Evolutionary conservation across 2,888 invertebrate species (phyloP).

Genomic region (Phalangium opilio): DNA sequence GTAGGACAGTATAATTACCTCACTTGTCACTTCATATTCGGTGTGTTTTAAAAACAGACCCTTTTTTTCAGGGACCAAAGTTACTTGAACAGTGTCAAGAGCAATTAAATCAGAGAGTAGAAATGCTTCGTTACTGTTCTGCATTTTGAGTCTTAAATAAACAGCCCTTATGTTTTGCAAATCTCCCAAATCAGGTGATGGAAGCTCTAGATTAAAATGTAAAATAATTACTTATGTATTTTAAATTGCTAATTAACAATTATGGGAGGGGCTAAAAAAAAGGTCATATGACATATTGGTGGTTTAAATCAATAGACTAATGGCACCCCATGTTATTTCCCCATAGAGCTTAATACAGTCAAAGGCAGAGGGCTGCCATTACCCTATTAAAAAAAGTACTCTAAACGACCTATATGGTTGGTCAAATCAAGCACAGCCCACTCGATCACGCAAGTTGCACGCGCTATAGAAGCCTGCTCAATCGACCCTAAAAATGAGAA

Average conservation of each 20-base stretch:
- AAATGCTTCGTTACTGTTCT: slow-evolving; percentile 29
- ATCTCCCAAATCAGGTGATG: slow-evolving; percentile 31
- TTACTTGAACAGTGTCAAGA: slow-evolving; percentile 29
- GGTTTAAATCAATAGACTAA: no score
- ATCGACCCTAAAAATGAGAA: no score
- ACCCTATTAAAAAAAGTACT: no score
- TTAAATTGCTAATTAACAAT: no score
- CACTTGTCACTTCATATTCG: slow-evolving; percentile 34
- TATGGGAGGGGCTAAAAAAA: no score
- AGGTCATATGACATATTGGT: no score
- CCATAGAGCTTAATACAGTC: no score
- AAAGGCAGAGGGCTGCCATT: no score
- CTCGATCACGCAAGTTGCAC: no score
- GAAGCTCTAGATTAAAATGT: slow-evolving; percentile 30
- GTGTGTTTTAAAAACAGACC: slow-evolving; percentile 34
- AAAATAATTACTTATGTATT: not conserved
- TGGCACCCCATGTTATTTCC: no score
- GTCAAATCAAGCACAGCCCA: no score
- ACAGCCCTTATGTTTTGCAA: slow-evolving; percentile 27
- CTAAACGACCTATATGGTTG: not conserved
- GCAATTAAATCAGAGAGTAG: slow-evolving; percentile 28
- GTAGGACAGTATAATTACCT: slow-evolving; percentile 26
- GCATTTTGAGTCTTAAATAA: slow-evolving; percentile 27
- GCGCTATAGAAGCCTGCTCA: no score
- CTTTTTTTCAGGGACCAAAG: slow-evolving; percentile 34